Evolutionary conservation across 2,113 vertebrate species (phyloP).

Genomic region (Scortum barcoo): DNA sequence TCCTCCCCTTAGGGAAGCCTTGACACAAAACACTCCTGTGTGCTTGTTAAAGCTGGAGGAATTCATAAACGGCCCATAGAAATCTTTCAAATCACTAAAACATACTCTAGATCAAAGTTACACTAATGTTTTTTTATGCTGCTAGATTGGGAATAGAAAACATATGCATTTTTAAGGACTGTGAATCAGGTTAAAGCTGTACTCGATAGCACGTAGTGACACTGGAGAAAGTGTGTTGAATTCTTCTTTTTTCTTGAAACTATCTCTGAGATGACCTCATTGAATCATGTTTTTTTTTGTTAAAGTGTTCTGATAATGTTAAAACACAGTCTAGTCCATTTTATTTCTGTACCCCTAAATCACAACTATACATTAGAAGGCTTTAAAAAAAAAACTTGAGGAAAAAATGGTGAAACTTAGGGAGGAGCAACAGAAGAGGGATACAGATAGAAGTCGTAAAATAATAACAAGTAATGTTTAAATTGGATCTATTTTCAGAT

Average conservation of each 20-base stretch:
- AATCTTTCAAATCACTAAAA: not conserved
- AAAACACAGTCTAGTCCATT: not conserved
- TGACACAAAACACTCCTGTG: conserved; percentile 63
- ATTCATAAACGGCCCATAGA: conserved; percentile 20
- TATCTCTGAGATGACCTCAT: not conserved
- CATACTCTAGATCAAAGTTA: conserved; percentile 8
- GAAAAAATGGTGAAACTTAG: not conserved
- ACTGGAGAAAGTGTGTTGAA: not conserved
- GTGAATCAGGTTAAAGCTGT: conserved; percentile 33
- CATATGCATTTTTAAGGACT: conserved; percentile 9
- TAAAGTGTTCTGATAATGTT: not conserved
- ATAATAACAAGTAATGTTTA: not conserved
- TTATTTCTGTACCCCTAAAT: not conserved
- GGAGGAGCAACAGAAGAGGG: not conserved
- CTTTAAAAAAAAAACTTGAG: not conserved
- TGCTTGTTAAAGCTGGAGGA: conserved; percentile 36
- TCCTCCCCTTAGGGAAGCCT: conserved; percentile 61
- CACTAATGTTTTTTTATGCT: conserved; percentile 14
- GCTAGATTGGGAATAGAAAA: conserved; percentile 1
- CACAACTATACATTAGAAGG: not conserved
- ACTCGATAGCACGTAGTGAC: not conserved
- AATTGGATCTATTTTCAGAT: too few species aligned
- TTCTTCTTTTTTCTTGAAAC: not conserved
- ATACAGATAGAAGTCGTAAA: not conserved
- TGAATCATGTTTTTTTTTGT: not conserved